These are phyloP conservation scores for Lanius collurio DNA, from an alignment of 2,113 vertebrate species.

Conservation along the genomic window DNA sequence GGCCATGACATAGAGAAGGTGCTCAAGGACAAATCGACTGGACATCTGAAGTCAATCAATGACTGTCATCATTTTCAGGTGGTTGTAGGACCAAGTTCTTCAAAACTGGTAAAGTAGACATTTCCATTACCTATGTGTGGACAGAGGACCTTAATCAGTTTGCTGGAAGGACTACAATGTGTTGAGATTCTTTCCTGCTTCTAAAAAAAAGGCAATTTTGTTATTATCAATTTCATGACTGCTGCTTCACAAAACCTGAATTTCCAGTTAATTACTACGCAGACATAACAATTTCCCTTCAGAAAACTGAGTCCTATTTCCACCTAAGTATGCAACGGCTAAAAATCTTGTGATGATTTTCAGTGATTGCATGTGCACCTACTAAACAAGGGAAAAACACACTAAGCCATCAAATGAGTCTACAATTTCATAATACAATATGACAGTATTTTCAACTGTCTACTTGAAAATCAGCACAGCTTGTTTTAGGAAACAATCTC, in stretches of 20 bases:
- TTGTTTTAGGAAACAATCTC: conserved; percentile 5
- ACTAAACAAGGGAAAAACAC: background rate
- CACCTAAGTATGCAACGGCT: background rate
- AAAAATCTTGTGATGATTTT: background rate
- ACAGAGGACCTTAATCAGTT: background rate
- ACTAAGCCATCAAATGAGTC: background rate
- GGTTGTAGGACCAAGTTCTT: background rate
- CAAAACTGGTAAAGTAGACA: background rate
- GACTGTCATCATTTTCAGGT: background rate
- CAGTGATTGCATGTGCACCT: background rate
- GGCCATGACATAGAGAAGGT: background rate
- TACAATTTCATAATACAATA: background rate
- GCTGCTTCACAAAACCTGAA: background rate
- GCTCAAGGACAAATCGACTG: background rate
- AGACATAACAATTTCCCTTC: background rate
- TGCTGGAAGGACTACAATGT: background rate
- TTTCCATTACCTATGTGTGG: background rate
- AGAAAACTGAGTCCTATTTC: background rate
- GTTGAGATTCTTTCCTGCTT: background rate
- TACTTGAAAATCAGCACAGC: background rate
- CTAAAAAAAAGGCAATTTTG: background rate
- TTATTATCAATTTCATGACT: background rate
- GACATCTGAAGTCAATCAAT: background rate
- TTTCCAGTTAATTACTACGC: background rate
- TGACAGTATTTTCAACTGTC: background rate